Percentiles rank a stretch among this genome's conserved stretches.
These are phyloP conservation scores for Hyles lineata DNA, from an alignment of 2,888 invertebrate species.

Conservation along the genomic window DNA sequence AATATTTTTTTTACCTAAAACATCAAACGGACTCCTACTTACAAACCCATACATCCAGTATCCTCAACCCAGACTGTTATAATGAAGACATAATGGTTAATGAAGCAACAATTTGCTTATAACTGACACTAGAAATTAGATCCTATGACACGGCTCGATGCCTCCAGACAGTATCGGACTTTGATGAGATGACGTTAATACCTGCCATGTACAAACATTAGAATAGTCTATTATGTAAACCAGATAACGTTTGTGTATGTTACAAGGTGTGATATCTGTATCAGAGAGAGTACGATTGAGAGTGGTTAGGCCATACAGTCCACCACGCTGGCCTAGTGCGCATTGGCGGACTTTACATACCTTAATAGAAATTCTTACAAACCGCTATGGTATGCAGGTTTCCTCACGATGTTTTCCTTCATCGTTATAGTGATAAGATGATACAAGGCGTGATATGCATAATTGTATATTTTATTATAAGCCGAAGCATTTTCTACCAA, in stretches of 20 bases:
- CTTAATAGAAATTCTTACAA: too few relatives aligned
- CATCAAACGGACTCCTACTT: background rate
- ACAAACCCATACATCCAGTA: background rate
- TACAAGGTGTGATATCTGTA: too few relatives aligned
- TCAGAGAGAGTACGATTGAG: too few relatives aligned
- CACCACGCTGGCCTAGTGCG: too few relatives aligned
- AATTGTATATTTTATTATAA: too few relatives aligned
- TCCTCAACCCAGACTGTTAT: background rate
- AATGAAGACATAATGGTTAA: background rate
- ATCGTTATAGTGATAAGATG: too few relatives aligned
- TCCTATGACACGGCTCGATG: background rate
- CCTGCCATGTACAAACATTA: background rate
- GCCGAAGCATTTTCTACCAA: too few relatives aligned
- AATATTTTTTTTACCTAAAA: background rate
- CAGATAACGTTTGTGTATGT: background rate
- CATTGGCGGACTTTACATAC: too few relatives aligned
- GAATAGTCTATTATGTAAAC: background rate
- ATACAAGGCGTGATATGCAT: too few relatives aligned
- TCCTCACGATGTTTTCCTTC: too few relatives aligned
- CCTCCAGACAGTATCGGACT: conserved; percentile 6
- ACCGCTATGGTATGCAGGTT: too few relatives aligned
- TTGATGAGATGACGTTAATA: conserved; percentile 18
- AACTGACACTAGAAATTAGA: conserved; percentile 8
- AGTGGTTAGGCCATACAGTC: too few relatives aligned
- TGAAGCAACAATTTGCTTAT: background rate